Base-by-base conservation (phyloP, 37 sponge, comb jelly and placozoan genomes). In the Eunapius fragilis region DNA sequence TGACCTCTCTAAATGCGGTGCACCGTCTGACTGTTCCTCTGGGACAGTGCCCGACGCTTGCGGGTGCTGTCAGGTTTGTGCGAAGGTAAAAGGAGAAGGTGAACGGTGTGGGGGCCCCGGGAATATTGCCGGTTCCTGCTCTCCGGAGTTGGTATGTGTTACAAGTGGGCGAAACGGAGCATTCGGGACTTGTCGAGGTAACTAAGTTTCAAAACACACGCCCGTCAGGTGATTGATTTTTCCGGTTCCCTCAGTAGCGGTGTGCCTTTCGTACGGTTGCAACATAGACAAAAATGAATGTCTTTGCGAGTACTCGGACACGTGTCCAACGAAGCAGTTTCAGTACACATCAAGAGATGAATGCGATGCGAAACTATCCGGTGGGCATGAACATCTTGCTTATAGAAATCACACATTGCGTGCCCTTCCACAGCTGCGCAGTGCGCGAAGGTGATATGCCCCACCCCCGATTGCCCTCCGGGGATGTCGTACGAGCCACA, bases 171-270 rank as follows among this genome's bases (percentile, higher is more conserved):
- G 14, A 19, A 58, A 17, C 14, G 58, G 58, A 58, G 58, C 0
- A 58, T 11, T 58, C 14, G 58, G 58, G 33, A 84, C 38, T n/a
- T 84, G 84, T 45, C 47, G 26, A 73, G 84, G 84, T 84, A n/a
- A 73, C 58, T 9, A 11, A 45, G 9, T 9, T 9, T 45, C n/a
- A 45, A 11, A 9, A 4, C 4, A 9, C 9, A 9, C 9, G 47
- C 4, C 4, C 47, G 47, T 45, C 47, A 9, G 9, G 9, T 9
- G 4, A 9, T 45, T 45, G 47, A 4, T 45, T 11, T 45, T 45
- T 11, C 47, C 4, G 47, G 71, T 81, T 79, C 30, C 9, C 4
- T 9, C n/a, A 31, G 37, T 47, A 25, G 24, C 28, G 48, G 7
- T 45, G 27, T 79, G 48, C 48, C 35, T 47, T 45, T 31, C 77